These are phyloP conservation scores for Naja naja DNA, from an alignment of 2,113 vertebrate genomes.

Conservation along the genomic window DNA sequence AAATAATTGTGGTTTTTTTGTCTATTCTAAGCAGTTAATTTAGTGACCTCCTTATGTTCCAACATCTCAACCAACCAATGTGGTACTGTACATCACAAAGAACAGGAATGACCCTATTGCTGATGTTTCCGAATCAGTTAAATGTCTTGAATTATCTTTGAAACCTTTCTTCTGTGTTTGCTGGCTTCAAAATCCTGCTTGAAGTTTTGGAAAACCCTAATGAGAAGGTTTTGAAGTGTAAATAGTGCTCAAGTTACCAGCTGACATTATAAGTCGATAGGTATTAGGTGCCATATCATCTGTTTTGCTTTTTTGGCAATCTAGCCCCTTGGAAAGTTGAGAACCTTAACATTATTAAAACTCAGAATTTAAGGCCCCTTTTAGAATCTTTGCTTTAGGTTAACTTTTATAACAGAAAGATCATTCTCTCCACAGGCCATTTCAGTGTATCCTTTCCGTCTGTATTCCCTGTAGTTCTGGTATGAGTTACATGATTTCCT, in stretches of 20 bases:
- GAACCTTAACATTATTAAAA: background rate
- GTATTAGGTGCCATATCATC: background rate
- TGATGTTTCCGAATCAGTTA: background rate
- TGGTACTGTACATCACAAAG: background rate
- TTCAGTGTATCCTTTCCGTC: slow-evolving; percentile 55
- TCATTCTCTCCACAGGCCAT: slow-evolving; percentile 38
- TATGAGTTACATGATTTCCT: slow-evolving; percentile 35
- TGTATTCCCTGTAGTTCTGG: slow-evolving; percentile 38
- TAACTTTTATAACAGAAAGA: slow-evolving; percentile 37
- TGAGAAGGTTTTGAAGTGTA: background rate
- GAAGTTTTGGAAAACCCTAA: background rate
- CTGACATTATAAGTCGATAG: background rate
- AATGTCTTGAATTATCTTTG: background rate
- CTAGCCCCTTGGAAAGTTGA: slow-evolving; percentile 5
- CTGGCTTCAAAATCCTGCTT: background rate
- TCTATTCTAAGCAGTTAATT: background rate
- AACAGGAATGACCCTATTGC: background rate
- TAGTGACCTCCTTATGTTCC: background rate
- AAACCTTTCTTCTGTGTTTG: background rate
- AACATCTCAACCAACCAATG: background rate
- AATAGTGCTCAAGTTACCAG: background rate
- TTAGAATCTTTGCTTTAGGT: background rate
- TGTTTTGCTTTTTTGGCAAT: slow-evolving; percentile 1
- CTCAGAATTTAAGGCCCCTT: slow-evolving; percentile 7
- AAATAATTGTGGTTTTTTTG: background rate